Conservation (phyloP, 2,113 vertebrate species). For the Phoxinus phoxinus region DNA sequence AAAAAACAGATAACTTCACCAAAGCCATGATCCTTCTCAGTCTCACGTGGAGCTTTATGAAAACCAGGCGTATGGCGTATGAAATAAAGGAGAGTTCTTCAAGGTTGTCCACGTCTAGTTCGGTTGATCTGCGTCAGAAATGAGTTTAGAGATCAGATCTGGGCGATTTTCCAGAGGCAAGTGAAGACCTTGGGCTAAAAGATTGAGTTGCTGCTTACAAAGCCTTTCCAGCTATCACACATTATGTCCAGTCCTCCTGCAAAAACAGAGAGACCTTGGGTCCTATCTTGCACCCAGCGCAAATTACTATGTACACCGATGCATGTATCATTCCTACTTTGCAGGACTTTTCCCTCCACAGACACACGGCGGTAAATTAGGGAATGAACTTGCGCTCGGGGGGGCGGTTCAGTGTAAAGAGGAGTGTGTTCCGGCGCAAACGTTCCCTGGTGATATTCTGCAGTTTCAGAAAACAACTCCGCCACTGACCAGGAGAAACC, state of each 20-base stretch:
- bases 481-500: too few species aligned
- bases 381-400: too few species aligned
- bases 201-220: constrained; percentile 50
- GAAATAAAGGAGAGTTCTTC: constrained; percentile 40
- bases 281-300: too few species aligned
- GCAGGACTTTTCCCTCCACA: too few species aligned
- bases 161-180: constrained; percentile 5
- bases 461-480: too few species aligned
- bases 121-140: constrained; percentile 19
- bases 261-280: constrained; percentile 43
- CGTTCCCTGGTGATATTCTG: too few species aligned
- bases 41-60: constrained; percentile 11
- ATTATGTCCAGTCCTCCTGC: constrained; percentile 42
- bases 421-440: too few species aligned
- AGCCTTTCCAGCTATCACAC: constrained; percentile 45
- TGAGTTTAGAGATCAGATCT: constrained; percentile 34
- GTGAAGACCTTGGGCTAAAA: constrained; percentile 58
- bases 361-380: too few species aligned
- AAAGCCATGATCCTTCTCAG: not conserved
- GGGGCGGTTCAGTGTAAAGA: too few species aligned
- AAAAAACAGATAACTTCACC: not conserved
- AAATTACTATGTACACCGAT: too few species aligned
- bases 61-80: not conserved
- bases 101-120: constrained; percentile 43
- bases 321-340: too few species aligned